These are phyloP conservation scores for Eubasilissa splendida DNA, from an alignment of 2,888 invertebrate genomes.

Conservation along the genomic window DNA sequence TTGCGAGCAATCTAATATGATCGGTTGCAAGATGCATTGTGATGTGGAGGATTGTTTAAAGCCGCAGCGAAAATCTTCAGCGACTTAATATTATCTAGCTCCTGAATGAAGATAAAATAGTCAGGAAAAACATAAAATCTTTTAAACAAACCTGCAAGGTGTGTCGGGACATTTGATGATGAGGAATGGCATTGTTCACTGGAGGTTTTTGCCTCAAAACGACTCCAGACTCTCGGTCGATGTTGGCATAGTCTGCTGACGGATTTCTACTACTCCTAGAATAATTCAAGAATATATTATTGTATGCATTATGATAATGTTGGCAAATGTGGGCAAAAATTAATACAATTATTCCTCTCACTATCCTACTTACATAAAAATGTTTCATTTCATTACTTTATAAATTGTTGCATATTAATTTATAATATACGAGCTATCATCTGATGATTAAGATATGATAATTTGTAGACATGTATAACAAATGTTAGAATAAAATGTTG, in stretches of 20 bases:
- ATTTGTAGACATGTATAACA: neutral
- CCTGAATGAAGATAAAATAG: neutral
- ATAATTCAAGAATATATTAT: slow-evolving; percentile 40
- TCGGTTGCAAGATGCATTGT: too few relatives aligned
- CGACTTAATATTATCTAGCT: neutral
- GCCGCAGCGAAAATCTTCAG: too few relatives aligned
- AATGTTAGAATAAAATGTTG: neutral
- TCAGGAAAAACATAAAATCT: neutral
- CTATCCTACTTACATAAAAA: too few relatives aligned
- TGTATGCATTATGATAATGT: slow-evolving; percentile 54
- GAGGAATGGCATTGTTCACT: slow-evolving; percentile 61
- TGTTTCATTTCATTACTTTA: too few relatives aligned
- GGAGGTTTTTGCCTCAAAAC: slow-evolving; percentile 67
- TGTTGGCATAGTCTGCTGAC: slow-evolving; percentile 74
- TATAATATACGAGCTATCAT: too few relatives aligned
- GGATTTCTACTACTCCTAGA: slow-evolving; percentile 74
- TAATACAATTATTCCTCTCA: too few relatives aligned
- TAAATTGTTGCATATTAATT: too few relatives aligned
- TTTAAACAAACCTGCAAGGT: slow-evolving; percentile 71
- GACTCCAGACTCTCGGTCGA: slow-evolving; percentile 67
- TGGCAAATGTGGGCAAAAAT: neutral
- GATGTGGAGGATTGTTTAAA: too few relatives aligned
- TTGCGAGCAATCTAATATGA: too few relatives aligned
- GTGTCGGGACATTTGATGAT: slow-evolving; percentile 80
- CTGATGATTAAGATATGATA: too few relatives aligned